Percentiles rank a stretch among this genome's conserved stretches.
Conservation (phyloP, 2,113 vertebrate genomes). For the Athene cunicularia region DNA sequence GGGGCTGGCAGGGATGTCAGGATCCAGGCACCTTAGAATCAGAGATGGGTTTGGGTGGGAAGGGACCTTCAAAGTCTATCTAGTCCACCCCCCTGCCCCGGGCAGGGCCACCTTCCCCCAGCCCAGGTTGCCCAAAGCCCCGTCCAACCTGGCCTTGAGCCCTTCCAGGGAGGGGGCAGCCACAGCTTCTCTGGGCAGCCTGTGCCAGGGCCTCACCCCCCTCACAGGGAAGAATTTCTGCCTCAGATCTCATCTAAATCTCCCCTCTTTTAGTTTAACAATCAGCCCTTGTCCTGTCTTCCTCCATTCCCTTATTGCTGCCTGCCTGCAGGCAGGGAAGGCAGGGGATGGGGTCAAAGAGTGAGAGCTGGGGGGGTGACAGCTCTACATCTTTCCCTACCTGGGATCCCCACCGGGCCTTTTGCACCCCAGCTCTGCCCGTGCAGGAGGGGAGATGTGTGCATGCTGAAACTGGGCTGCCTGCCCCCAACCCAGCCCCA, state of each 20-base stretch:
- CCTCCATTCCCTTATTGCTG: background rate
- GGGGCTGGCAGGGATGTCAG: too few relatives aligned
- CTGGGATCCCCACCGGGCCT: too few relatives aligned
- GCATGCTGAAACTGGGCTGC: background rate
- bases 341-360: background rate
- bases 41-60: background rate
- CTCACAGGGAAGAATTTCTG: rapidly evolving
- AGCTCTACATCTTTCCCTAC: background rate
- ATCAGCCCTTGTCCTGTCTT: background rate
- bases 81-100: background rate
- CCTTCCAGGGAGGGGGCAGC: background rate
- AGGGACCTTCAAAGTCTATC: rapidly evolving
- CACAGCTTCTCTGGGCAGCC: background rate
- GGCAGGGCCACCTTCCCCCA: rapidly evolving
- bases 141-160: rapidly evolving
- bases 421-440: background rate
- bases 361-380: background rate
- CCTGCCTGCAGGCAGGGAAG: background rate
- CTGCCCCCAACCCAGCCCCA: background rate
- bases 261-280: background rate
- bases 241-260: background rate
- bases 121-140: background rate
- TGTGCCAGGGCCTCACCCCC: background rate
- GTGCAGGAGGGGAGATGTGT: background rate
- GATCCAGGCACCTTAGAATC: background rate